Percentiles rank a stretch among this genome's conserved stretches.
Conservation (phyloP, 2,888 invertebrate genomes). For the Drosophila mimica region DNA sequence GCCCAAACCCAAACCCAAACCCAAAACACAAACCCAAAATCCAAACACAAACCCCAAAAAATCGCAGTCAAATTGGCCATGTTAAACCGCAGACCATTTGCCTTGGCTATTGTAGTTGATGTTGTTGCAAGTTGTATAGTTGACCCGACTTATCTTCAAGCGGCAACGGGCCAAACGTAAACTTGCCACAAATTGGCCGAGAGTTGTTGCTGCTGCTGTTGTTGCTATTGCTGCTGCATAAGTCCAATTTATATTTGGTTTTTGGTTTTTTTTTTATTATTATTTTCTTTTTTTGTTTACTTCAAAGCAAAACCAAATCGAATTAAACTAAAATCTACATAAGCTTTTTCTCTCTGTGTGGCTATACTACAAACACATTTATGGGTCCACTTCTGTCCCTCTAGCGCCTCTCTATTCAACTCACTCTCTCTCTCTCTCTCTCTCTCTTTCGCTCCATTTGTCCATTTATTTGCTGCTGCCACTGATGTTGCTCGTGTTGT, state of each 20-base stretch:
- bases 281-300: slow-evolving; percentile 42
- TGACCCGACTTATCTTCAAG: slow-evolving; percentile 75
- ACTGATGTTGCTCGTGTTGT: slow-evolving; percentile 19
- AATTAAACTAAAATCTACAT: slow-evolving; percentile 76
- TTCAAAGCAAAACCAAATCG: slow-evolving; percentile 71
- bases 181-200: slow-evolving; percentile 76
- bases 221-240: slow-evolving; percentile 59
- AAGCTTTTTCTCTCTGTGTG: slow-evolving; percentile 74
- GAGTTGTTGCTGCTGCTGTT: slow-evolving; percentile 37
- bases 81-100: slow-evolving; percentile 74
- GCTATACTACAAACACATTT: slow-evolving; percentile 27
- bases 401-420: neutral
- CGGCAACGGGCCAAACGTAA: slow-evolving; percentile 68
- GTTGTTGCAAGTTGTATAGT: slow-evolving; percentile 65
- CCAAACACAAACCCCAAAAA: slow-evolving; percentile 47
- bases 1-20: slow-evolving; percentile 3
- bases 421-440: neutral
- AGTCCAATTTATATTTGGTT: slow-evolving; percentile 75
- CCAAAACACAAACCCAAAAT: slow-evolving; percentile 29
- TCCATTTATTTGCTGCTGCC: slow-evolving; percentile 49
- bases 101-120: slow-evolving; percentile 49
- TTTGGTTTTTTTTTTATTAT: slow-evolving; percentile 42
- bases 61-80: slow-evolving; percentile 77
- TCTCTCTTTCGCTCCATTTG: slow-evolving; percentile 50
- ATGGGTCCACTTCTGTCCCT: slow-evolving; percentile 27